These are phyloP conservation scores for Anastrepha ludens DNA, from an alignment of 1,140 invertebrate species.

Conservation along the genomic window DNA sequence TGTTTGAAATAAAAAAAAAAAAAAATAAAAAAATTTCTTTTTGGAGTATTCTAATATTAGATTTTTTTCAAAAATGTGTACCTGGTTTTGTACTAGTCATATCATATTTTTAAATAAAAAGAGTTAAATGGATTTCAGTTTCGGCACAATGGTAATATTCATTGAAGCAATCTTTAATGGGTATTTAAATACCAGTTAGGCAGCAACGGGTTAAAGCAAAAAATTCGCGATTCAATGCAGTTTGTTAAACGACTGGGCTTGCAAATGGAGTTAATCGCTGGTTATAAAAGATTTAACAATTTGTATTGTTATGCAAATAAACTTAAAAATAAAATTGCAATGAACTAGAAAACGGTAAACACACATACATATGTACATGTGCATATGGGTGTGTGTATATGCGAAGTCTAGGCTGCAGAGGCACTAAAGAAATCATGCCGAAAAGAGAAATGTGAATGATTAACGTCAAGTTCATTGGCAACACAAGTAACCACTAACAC, in stretches of 20 bases:
- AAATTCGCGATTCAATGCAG: no score
- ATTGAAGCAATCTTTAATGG: no score
- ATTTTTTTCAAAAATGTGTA: no score
- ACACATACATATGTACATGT: background rate
- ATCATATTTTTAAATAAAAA: no score
- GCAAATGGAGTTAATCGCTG: background rate
- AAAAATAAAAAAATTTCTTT: no score
- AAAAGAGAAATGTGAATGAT: slow-evolving; percentile 44
- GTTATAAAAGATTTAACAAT: background rate
- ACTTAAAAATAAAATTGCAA: slow-evolving; percentile 41
- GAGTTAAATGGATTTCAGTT: no score
- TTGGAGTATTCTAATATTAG: no score
- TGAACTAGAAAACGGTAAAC: slow-evolving; percentile 41
- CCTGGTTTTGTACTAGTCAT: no score
- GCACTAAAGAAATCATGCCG: background rate
- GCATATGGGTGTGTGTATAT: background rate
- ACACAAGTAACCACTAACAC: slow-evolving; percentile 1
- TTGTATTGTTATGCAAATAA: slow-evolving; percentile 34
- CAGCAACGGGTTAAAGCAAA: no score
- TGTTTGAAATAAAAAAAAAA: no score
- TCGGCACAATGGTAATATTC: no score
- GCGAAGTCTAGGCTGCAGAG: background rate
- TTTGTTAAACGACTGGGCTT: background rate
- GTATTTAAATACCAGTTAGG: no score
- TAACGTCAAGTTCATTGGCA: slow-evolving; percentile 40